A percentile compares a stretch with the other conserved stretches of the same genome.
phyloP scores from a whole-genome alignment of 1,140 invertebrate genomes.

The Grapholita molesta region DNA sequence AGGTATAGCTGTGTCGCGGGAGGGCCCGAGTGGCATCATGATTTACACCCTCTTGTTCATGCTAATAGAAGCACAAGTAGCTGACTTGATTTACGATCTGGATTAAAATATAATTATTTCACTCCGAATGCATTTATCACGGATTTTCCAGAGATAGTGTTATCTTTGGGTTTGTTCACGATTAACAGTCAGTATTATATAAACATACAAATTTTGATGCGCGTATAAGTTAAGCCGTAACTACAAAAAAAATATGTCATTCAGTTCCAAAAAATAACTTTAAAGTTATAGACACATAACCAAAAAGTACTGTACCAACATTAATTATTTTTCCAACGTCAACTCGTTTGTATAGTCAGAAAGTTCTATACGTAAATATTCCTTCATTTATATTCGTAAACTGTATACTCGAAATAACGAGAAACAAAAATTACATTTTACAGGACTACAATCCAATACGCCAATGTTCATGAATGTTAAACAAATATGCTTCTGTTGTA shows the following conservation, averaged over 20 bases:
- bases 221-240: no score
- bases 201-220: not conserved
- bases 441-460: not conserved
- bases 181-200: not conserved
- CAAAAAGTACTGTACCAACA: not conserved
- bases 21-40: constrained; percentile 49
- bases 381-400: not conserved
- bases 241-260: no score
- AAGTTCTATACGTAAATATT: not conserved
- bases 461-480: not conserved
- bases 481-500: not conserved
- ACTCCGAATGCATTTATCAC: constrained; percentile 30
- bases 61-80: constrained; percentile 68
- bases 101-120: constrained; percentile 69
- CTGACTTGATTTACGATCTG: constrained; percentile 58
- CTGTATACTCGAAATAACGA: not conserved
- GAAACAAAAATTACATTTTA: not conserved
- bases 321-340: not conserved
- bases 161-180: not conserved
- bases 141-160: constrained; percentile 27
- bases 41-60: constrained; percentile 67
- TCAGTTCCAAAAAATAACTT: no score
- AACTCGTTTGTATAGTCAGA: not conserved
- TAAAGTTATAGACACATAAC: no score
- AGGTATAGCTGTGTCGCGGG: constrained; percentile 34